Evolutionary conservation across 2,113 vertebrate genomes (phyloP), one percentile per base, ranked within the genome.

Genomic region (Micronycteris hirsuta): DNA sequence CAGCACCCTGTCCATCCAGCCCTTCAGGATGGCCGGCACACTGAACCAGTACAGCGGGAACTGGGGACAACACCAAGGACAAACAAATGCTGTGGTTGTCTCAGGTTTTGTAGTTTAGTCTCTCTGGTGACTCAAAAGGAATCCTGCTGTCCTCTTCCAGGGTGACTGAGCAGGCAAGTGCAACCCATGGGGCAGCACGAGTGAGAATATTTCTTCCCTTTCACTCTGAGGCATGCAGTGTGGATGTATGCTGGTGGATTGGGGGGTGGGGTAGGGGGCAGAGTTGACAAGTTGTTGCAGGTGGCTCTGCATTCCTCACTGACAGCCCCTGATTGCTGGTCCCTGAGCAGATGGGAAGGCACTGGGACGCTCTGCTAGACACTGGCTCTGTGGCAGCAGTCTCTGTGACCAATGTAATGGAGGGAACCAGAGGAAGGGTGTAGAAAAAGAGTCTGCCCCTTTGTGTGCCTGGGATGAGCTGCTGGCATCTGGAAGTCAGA

Each of bases 21-120:
- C 99, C 91, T 98, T 99, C 97, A 99, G 93, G 92, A 99, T 98
- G 0, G 98, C 98, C 2, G 99, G 99, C 97, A 98, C 91, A 15
- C 96, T 99, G 97, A 98, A 98, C 98, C 98, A 99, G 91, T 98
- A 99, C 47, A 99, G 96, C 10, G 98, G 98, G 87, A 99, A 99
- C 98, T 99, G 54, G 13, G 92, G 67, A 61, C 89, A 26, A 71
- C n/a, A 96, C 10, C 5, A 43, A 20, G 47, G 41, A 83, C 38
- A 91, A 5, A 28, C 4, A 12, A 1, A 78, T 0, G 1, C 14
- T 20, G 15, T 0, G 0, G 20, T 26, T 7, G 2, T 7, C n/a
- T 71, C 16, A 3, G 31, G 26, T 31, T 81, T 26, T 65, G 3
- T 3, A 22, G 7, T 33, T 52, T 6, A 20, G 28, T 16, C 38